phyloP scores from a whole-genome alignment of 1,140 invertebrate species.

The Heterodera carotae region DNA sequence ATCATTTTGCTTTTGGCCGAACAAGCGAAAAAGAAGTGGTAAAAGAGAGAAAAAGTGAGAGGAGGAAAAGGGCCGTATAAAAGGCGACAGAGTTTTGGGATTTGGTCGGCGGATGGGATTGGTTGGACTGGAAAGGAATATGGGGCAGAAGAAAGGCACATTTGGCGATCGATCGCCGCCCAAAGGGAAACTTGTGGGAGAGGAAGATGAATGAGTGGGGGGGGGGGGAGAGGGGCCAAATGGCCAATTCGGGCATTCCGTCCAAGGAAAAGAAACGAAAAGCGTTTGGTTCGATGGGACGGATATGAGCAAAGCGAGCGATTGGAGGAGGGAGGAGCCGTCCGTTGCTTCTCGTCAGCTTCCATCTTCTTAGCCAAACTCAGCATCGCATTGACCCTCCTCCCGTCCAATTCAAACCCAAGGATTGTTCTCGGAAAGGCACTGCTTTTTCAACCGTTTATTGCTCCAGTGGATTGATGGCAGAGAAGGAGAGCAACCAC shows the following conservation, averaged over 20 bases:
- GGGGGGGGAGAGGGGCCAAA: background rate
- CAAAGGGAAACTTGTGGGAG: conserved; percentile 15
- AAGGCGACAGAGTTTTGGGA: background rate
- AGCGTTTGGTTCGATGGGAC: background rate
- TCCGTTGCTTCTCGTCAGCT: too few relatives aligned
- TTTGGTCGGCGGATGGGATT: background rate
- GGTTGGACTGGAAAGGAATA: background rate
- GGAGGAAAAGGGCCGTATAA: background rate
- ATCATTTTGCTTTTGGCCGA: conserved; percentile 3
- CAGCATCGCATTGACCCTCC: background rate
- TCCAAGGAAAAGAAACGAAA: background rate
- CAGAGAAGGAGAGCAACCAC: background rate
- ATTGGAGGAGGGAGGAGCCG: background rate
- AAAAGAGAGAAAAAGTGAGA: background rate
- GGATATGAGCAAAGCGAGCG: background rate
- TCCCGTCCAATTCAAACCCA: background rate
- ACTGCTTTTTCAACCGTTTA: conserved; percentile 1
- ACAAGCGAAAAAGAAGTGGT: background rate
- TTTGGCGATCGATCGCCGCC: conserved; percentile 11
- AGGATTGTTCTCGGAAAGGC: background rate
- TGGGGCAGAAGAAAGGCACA: conserved; percentile 15
- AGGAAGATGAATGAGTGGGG: conserved; percentile 5
- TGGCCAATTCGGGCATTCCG: conserved; percentile 28
- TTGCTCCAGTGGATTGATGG: background rate
- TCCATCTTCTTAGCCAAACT: too few relatives aligned